Evolutionary conservation across 1,140 invertebrate genomes (phyloP).

Genomic region (Panagrolaimus sp.): DNA sequence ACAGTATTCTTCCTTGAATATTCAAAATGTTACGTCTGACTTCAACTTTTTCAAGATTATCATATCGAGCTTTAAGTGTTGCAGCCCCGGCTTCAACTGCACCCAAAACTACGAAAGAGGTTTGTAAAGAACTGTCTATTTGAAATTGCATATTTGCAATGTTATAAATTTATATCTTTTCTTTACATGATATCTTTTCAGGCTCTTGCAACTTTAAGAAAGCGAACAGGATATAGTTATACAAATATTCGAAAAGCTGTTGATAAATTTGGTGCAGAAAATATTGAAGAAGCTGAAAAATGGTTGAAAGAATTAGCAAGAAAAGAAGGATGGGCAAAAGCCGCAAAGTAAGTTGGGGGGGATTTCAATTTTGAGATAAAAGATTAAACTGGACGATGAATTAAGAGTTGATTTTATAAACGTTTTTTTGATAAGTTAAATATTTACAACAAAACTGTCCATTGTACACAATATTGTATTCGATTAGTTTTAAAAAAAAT

Average conservation of each 20-base stretch:
- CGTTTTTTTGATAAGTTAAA: no score
- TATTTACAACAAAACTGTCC: no score
- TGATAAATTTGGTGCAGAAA: conserved; percentile 60
- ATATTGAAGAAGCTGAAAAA: conserved; percentile 61
- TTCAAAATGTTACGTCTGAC: no score
- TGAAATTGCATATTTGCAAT: neutral
- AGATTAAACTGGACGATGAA: no score
- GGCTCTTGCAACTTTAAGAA: conserved; percentile 61
- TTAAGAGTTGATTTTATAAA: no score
- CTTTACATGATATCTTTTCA: no score
- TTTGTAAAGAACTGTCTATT: neutral
- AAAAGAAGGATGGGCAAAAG: conserved; percentile 64
- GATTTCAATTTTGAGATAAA: no score
- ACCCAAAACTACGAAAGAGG: neutral
- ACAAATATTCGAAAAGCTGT: conserved; percentile 63
- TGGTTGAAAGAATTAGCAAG: conserved; percentile 63
- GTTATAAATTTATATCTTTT: no score
- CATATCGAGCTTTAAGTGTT: neutral
- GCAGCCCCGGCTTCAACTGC: neutral
- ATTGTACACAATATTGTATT: no score
- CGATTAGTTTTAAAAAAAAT: no score
- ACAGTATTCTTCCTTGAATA: no score
- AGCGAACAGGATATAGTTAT: conserved; percentile 63
- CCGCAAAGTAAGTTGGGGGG: conserved; percentile 60
- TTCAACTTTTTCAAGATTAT: no score